phyloP scores from a whole-genome alignment of 1,140 invertebrate species.

The Ridgeia piscesae region DNA sequence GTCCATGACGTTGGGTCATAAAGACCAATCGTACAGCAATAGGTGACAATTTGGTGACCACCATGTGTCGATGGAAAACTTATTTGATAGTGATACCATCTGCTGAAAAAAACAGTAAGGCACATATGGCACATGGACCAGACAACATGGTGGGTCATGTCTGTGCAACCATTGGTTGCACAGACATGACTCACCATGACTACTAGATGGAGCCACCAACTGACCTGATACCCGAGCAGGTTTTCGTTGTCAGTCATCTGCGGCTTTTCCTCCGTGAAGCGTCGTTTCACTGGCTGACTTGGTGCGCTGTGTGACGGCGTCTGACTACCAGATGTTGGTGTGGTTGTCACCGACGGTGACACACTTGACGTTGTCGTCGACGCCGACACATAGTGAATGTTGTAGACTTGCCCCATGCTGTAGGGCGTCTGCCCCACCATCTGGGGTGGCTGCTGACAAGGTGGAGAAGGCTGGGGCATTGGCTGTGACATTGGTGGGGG shows the following conservation, averaged over 20 bases:
- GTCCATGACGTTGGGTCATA: too few relatives aligned
- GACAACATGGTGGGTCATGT: too few relatives aligned
- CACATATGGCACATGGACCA: too few relatives aligned
- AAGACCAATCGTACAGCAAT: too few relatives aligned
- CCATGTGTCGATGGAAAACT: too few relatives aligned
- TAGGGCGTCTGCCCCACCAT: conserved; percentile 28
- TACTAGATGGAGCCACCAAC: background rate
- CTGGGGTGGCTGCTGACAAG: conserved; percentile 26
- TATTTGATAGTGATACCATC: too few relatives aligned
- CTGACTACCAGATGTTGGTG: conserved; percentile 28
- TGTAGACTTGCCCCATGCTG: conserved; percentile 19
- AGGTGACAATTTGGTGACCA: too few relatives aligned
- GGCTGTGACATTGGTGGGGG: background rate
- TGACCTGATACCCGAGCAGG: conserved; percentile 54
- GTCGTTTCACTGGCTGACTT: conserved; percentile 33
- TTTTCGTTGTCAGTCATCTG: conserved; percentile 53
- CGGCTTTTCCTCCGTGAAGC: conserved; percentile 53
- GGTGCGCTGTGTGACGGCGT: conserved; percentile 27
- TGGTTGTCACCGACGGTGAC: background rate
- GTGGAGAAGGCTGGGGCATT: conserved; percentile 29
- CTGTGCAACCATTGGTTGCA: too few relatives aligned
- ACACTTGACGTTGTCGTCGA: conserved; percentile 24
- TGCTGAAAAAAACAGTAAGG: too few relatives aligned
- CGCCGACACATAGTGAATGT: conserved; percentile 2
- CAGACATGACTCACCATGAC: too few relatives aligned